Base-by-base conservation (phyloP, 2,113 vertebrate species). In the Entomyzon cyanotis region DNA sequence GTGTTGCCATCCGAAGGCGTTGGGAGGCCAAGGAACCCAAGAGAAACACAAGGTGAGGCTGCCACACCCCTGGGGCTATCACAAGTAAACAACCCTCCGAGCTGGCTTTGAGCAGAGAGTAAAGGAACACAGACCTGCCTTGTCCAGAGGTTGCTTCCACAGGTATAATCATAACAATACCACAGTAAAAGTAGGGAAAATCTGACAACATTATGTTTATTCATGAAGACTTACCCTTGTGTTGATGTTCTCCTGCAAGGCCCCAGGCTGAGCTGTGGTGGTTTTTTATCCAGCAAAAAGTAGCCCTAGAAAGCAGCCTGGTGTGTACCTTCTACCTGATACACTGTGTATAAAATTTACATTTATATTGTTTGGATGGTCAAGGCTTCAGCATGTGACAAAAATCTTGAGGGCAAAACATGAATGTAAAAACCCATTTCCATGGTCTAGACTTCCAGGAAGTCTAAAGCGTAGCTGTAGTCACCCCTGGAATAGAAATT, bases 1-100 rank as follows among this genome's bases (percentile, higher is more conserved):
- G 42, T 2, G 2, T 4, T 86, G 64, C 33, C 56, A 33, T 47
- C 46, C 0, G 0, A 80, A 86, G 37, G 65, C 0, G 0, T 13
- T 8, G 0, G 5, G 53, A 83, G 31, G 69, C 42, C 70, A 56
- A 78, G 71, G 42, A 84, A 86, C 39, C 46, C 50, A 33, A n/a
- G 33, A 71, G 42, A 78, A 83, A 81, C 30, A 50, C 11, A 39
- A 93, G 47, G 73, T 73, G 44, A 89, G n/a, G 80, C 49, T 67
- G 73, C n/a, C 64, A 56, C 47, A 70, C 10, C 55, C 56, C 64
- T 68, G 64, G 68, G 41, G 64, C 69, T 75, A 42, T 47, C 71
- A 42, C 23, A 35, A 12, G 47, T 70, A 93, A 77, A 90, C 18
- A 63, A 41, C 31, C 5, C 46, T 85, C 76, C 9, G 4, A 60